These are phyloP conservation scores for Ictalurus furcatus DNA, from an alignment of 2,113 vertebrate genomes.

Conservation along the genomic window DNA sequence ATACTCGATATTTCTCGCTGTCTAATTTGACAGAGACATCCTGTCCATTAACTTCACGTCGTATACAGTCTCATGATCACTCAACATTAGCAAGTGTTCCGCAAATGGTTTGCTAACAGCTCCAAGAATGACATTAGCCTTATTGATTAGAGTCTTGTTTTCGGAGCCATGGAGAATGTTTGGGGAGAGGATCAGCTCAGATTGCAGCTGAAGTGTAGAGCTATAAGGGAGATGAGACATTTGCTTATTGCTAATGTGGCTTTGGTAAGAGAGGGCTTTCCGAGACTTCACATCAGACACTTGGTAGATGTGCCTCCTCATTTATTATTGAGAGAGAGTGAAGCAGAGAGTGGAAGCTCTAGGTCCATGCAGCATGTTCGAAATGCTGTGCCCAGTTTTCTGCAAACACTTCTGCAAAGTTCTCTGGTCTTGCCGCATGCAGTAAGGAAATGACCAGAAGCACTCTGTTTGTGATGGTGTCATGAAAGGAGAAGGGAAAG, in stretches of 20 bases:
- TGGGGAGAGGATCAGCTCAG: constrained; percentile 30
- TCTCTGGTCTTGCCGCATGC: background rate
- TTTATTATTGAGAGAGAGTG: constrained; percentile 42
- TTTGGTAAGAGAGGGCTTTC: constrained; percentile 29
- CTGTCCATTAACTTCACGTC: constrained; percentile 54
- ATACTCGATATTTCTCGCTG: constrained; percentile 50
- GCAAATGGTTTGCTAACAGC: constrained; percentile 55
- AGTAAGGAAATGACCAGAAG: background rate
- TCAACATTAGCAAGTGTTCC: constrained; percentile 42
- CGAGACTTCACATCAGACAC: constrained; percentile 7
- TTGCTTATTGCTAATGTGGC: constrained; percentile 32
- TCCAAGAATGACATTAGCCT: constrained; percentile 49
- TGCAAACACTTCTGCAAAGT: background rate
- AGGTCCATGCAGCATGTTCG: background rate
- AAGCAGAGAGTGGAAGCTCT: constrained; percentile 24
- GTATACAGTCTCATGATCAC: constrained; percentile 36
- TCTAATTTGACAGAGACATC: constrained; percentile 54
- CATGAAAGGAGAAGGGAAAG: background rate
- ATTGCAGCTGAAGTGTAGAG: constrained; percentile 40
- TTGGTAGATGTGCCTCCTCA: constrained; percentile 6
- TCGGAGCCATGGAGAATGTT: constrained; percentile 42
- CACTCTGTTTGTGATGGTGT: constrained; percentile 6
- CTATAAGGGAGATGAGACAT: constrained; percentile 18
- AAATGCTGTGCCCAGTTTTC: constrained; percentile 16
- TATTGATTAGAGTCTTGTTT: constrained; percentile 47